Conservation (phyloP, 2,113 vertebrate genomes). For the Macquaria ambigua region DNA sequence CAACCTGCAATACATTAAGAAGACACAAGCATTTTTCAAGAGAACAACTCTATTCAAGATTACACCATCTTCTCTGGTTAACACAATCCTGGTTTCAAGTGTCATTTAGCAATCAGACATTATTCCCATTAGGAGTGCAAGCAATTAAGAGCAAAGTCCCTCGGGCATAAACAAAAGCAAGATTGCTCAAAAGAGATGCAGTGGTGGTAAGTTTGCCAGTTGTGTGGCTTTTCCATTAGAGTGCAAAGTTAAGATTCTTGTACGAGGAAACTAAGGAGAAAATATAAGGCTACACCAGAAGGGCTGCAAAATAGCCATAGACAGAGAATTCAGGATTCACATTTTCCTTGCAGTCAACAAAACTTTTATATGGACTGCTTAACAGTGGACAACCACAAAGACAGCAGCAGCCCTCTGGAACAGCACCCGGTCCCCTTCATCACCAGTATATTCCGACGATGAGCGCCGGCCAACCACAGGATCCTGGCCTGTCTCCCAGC, state of each 20-base stretch:
- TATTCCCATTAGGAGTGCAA: conserved; percentile 55
- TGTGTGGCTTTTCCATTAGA: conserved; percentile 23
- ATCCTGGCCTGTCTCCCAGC: conserved; percentile 79
- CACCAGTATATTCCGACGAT: conserved; percentile 49
- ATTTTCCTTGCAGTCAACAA: conserved; percentile 9
- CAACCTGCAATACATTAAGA: conserved; percentile 15
- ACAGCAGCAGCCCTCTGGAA: conserved; percentile 56
- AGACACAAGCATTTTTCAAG: conserved; percentile 11
- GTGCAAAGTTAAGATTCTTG: conserved; percentile 9
- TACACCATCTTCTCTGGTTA: conserved; percentile 33
- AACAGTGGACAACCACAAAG: conserved; percentile 16
- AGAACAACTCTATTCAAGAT: conserved; percentile 21
- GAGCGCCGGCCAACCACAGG: conserved; percentile 70
- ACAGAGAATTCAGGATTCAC: conserved; percentile 6
- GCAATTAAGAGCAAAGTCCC: conserved; percentile 59
- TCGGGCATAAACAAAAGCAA: conserved; percentile 61
- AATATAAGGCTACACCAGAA: not conserved
- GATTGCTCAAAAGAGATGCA: conserved; percentile 5
- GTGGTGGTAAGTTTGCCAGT: not conserved
- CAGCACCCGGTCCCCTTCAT: conserved; percentile 61
- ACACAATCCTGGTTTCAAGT: conserved; percentile 44
- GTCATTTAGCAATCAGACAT: conserved; percentile 51
- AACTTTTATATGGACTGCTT: conserved; percentile 9
- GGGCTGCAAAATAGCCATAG: not conserved
- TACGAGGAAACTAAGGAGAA: not conserved